These are phyloP conservation scores for Rhinella marina DNA, from an alignment of 2,797 vertebrate genomes.

Conservation along the genomic window DNA sequence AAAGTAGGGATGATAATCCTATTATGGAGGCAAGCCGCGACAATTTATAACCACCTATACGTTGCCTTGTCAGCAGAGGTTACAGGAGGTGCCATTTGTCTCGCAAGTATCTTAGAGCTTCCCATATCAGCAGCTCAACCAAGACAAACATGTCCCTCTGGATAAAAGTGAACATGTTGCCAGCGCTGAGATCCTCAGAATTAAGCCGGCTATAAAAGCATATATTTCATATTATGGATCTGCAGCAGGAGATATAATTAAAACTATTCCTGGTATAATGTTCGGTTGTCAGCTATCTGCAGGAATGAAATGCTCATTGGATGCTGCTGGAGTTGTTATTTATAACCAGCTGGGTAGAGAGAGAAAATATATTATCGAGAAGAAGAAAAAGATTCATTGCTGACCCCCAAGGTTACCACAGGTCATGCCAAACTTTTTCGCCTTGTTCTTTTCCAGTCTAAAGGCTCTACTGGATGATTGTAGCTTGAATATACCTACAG, in stretches of 20 bases:
- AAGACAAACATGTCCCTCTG: conserved; percentile 52
- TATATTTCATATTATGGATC: conserved; percentile 60
- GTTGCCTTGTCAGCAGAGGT: conserved; percentile 24
- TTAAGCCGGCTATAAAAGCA: conserved; percentile 48
- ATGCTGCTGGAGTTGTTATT: conserved; percentile 53
- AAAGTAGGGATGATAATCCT: conserved; percentile 33
- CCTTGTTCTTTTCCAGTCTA: not conserved
- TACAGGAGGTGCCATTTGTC: conserved; percentile 39
- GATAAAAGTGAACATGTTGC: conserved; percentile 41
- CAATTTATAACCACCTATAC: conserved; percentile 29
- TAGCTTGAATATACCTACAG: not conserved
- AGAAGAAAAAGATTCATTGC: conserved; percentile 14
- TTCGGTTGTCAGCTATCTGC: conserved; percentile 59
- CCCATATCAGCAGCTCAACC: conserved; percentile 43
- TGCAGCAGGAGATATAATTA: conserved; percentile 59
- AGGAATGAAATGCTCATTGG: conserved; percentile 56
- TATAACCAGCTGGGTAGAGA: conserved; percentile 43
- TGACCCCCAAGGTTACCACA: conserved; percentile 8
- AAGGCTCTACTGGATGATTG: not conserved
- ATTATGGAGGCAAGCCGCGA: conserved; percentile 33
- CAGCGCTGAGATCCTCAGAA: conserved; percentile 55
- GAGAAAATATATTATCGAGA: conserved; percentile 8
- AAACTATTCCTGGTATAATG: conserved; percentile 60
- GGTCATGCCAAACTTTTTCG: not conserved
- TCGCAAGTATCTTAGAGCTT: conserved; percentile 19